These are phyloP conservation scores for Allygus modestus DNA, from an alignment of 2,888 invertebrate genomes.

Conservation along the genomic window DNA sequence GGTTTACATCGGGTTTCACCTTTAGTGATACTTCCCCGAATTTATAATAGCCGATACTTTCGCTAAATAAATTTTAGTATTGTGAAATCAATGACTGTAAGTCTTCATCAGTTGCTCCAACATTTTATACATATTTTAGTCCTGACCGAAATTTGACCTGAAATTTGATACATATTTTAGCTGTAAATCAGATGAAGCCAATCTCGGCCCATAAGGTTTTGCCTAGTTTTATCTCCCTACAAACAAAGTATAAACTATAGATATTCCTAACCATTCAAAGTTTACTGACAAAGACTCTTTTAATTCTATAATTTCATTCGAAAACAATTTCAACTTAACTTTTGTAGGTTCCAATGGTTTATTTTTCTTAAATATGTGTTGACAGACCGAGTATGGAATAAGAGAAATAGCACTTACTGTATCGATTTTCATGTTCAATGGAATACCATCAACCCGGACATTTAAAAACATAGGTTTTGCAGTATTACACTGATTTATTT, in stretches of 20 bases:
- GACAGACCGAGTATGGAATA: constrained; percentile 13
- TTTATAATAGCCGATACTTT: constrained; percentile 21
- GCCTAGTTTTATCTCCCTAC: not conserved
- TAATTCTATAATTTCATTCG: not conserved
- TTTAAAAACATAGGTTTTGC: not conserved
- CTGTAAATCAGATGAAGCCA: constrained; percentile 11
- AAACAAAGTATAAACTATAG: constrained; percentile 13
- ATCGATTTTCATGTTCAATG: not conserved
- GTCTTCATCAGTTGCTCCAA: not conserved
- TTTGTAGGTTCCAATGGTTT: not conserved
- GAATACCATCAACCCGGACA: not conserved
- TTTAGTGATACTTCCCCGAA: not conserved
- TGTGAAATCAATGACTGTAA: not conserved
- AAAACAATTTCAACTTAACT: constrained; percentile 20
- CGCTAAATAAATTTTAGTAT: not conserved
- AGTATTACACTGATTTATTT: not conserved
- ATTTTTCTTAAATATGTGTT: not conserved
- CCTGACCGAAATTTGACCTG: too few relatives aligned
- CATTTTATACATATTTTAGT: not conserved
- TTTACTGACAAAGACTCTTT: not conserved
- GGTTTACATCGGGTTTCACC: not conserved
- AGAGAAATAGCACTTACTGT: constrained; percentile 21
- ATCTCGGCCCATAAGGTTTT: constrained; percentile 33
- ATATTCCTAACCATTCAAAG: constrained; percentile 23
- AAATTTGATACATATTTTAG: too few relatives aligned